phyloP scores from a whole-genome alignment of 2,797 vertebrate species.

The Iguana delicatissima region DNA sequence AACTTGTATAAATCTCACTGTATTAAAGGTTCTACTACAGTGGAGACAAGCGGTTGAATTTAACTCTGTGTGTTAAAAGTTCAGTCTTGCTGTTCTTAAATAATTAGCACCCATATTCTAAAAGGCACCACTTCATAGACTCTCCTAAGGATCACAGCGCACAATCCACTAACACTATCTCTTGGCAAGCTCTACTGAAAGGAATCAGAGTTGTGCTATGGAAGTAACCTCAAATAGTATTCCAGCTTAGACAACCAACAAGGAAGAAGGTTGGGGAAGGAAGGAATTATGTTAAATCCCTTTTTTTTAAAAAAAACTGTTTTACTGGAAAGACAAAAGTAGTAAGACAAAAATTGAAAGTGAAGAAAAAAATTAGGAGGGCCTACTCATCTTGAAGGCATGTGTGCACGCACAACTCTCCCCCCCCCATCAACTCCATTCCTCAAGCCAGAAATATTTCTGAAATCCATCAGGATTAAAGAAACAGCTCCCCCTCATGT shows the following conservation, averaged over 20 bases:
- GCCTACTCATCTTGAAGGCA: too few relatives aligned
- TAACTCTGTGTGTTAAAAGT: too few relatives aligned
- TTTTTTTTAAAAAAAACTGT: background rate
- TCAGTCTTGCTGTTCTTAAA: background rate
- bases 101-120: background rate
- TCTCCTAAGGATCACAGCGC: background rate
- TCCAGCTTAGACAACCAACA: background rate
- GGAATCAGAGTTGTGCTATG: background rate
- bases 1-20: too few relatives aligned
- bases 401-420: too few relatives aligned
- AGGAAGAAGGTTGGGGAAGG: background rate
- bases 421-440: background rate
- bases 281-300: background rate
- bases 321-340: background rate
- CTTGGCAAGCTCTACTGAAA: background rate
- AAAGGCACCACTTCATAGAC: background rate
- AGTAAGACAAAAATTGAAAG: background rate
- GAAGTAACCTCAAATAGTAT: background rate
- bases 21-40: too few relatives aligned
- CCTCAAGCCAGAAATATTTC: background rate
- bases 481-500: constrained; percentile 32
- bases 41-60: too few relatives aligned
- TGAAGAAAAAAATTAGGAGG: background rate
- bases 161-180: background rate
- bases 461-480: constrained; percentile 5